phyloP scores from a whole-genome alignment of 2,888 invertebrate genomes.

The Morpho helenor region DNA sequence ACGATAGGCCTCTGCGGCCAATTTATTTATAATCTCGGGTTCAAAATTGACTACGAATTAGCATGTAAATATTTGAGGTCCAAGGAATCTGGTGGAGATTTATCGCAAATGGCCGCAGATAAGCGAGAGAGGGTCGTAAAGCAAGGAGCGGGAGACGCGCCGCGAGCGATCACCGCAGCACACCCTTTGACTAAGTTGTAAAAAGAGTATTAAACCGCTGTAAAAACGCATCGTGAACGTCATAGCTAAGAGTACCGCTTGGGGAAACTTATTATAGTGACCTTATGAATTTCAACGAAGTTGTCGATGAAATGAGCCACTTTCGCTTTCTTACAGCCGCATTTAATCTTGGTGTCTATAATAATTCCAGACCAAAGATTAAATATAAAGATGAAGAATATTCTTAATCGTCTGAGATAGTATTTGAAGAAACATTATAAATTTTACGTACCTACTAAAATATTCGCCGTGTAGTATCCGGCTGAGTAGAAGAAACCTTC shows the following conservation, averaged over 20 bases:
- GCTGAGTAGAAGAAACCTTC: too few relatives aligned
- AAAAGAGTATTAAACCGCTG: conserved; percentile 77
- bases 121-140: conserved; percentile 73
- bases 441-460: too few relatives aligned
- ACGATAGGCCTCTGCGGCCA: conserved; percentile 60
- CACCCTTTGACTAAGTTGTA: conserved; percentile 77
- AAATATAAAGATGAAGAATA: conserved; percentile 1
- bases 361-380: conserved; percentile 7
- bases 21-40: conserved; percentile 77
- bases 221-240: conserved; percentile 73
- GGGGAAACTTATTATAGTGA: conserved; percentile 63
- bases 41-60: conserved; percentile 76
- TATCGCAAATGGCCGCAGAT: conserved; percentile 70
- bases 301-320: conserved; percentile 51
- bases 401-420: neutral
- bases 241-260: conserved; percentile 31
- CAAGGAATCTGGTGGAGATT: conserved; percentile 71
- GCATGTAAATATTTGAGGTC: conserved; percentile 79
- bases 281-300: conserved; percentile 78
- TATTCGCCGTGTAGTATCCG: too few relatives aligned
- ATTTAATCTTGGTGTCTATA: conserved; percentile 35
- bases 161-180: conserved; percentile 41
- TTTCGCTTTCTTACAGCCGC: conserved; percentile 38
- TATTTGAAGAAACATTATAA: too few relatives aligned
- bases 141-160: conserved; percentile 46